Base-by-base conservation (phyloP, 1,140 invertebrate species). In the Bombus haemorrhoidalis region DNA sequence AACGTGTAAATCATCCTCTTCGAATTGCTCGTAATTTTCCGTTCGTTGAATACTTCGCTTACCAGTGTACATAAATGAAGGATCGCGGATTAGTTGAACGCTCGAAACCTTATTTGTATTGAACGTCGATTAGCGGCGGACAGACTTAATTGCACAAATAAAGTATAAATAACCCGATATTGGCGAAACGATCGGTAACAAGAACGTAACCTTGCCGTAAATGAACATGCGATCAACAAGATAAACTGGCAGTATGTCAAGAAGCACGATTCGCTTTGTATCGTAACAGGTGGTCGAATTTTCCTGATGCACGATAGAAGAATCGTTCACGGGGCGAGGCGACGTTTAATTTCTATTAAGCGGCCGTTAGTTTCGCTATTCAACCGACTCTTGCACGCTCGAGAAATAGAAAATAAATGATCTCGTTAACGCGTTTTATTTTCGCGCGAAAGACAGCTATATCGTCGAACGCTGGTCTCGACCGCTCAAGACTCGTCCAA, bases 201-300 rank as follows among this genome's bases (percentile, higher is more conserved):
- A 74, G 28, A 10, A 43, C 12, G 39, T 41, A 28, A 47, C 32
- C 15, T 79, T n/a, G 64, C 28, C 41, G 74, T 53, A 37, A 89
- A 81, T 13, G 25, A 71, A 5, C 37, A 28, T 28, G 22, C 10
- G 10, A 39, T 71, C 39, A 71, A 71, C n/a, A 43, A 73, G 74
- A 13, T 18, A 32, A 39, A 81, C 41, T 81, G 64, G 73, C 81
- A 75, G 39, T 39, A 66, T 81, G 81, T 87, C 81, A 83, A 75
- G 72, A 34, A 43, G 41, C 78, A 32, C 59, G n/a, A 39, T 39
- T 81, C 41, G 34, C 64, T 53, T 57, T 39, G 28, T 25, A 81
- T 62, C 43, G 78, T 89, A 89, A 90, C 87, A 90, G 68, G 88
- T 90, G 81, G 87, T 89, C 78, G 66, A 81, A 87, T 89, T 86